phyloP scores from a whole-genome alignment of 2,888 invertebrate genomes.

The Tetragonula carbonaria region DNA sequence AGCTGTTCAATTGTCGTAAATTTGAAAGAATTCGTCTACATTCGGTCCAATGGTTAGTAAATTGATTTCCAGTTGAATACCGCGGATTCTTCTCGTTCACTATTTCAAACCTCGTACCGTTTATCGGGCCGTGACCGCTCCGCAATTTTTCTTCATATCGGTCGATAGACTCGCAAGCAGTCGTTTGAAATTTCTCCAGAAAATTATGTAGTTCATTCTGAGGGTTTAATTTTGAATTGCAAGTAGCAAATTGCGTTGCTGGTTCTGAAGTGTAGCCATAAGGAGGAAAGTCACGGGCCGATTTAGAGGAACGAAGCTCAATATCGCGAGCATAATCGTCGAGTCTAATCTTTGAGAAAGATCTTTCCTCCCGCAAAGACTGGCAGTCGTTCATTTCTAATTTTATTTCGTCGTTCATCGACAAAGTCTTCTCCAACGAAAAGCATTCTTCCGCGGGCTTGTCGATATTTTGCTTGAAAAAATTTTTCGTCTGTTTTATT shows the following conservation, averaged over 20 bases:
- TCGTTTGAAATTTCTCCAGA: slow-evolving; percentile 13
- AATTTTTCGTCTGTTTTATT: neutral
- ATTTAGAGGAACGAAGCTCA: neutral
- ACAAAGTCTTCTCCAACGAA: slow-evolving; percentile 54
- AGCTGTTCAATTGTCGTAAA: slow-evolving; percentile 32
- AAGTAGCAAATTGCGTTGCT: neutral
- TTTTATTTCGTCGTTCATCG: slow-evolving; percentile 52
- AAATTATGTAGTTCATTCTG: slow-evolving; percentile 9
- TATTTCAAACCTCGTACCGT: slow-evolving; percentile 3
- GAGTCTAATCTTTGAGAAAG: slow-evolving; percentile 4
- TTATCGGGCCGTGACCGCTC: neutral
- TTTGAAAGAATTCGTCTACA: slow-evolving; percentile 40
- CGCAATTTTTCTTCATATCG: neutral
- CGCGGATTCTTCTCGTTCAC: slow-evolving; percentile 30
- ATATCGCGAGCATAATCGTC: neutral
- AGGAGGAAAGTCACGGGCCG: neutral
- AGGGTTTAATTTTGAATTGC: slow-evolving; percentile 7
- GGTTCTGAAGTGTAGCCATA: slow-evolving; percentile 18
- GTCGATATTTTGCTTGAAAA: neutral
- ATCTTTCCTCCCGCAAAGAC: neutral
- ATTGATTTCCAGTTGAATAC: neutral
- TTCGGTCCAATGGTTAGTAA: slow-evolving; percentile 49
- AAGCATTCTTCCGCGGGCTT: slow-evolving; percentile 8
- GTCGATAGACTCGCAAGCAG: neutral
- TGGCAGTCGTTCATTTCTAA: slow-evolving; percentile 37